Evolutionary conservation across 37 sponge, comb jelly and placozoan genomes (phyloP).

Genomic region (Diacarnus erythraeanus): DNA sequence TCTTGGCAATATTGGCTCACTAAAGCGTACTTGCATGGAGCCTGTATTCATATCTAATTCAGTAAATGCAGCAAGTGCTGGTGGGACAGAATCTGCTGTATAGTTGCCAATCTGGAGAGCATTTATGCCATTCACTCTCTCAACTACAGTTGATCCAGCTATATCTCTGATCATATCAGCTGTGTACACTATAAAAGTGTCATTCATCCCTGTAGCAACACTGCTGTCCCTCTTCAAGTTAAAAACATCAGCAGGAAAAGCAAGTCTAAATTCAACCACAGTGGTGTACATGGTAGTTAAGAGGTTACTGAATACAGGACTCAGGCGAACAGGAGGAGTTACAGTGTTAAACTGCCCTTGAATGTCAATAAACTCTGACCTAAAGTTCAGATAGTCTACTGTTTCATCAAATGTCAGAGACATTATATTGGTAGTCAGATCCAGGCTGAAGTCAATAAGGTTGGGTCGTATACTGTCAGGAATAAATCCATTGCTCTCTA

Average conservation of each 20-base stretch:
- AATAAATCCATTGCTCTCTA: neutral
- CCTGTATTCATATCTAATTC: constrained; percentile 84
- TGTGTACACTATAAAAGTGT: constrained; percentile 65
- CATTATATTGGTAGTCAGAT: constrained; percentile 63
- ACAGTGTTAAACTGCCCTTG: constrained; percentile 46
- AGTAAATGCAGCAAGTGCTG: constrained; percentile 45
- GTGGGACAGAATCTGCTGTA: constrained; percentile 63
- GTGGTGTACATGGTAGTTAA: constrained; percentile 50
- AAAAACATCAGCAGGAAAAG: constrained; percentile 50
- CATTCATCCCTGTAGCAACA: constrained; percentile 64
- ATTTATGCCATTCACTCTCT: constrained; percentile 28
- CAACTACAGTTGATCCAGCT: constrained; percentile 38
- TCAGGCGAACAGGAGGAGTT: constrained; percentile 15
- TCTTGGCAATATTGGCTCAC: constrained; percentile 76
- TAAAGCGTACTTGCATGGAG: constrained; percentile 55
- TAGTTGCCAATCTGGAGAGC: constrained; percentile 36
- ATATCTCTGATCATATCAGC: constrained; percentile 51
- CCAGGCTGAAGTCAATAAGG: constrained; percentile 61
- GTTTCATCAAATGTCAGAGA: constrained; percentile 87
- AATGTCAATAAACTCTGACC: constrained; percentile 63
- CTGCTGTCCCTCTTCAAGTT: constrained; percentile 50
- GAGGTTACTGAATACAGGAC: constrained; percentile 20
- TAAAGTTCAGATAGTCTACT: constrained; percentile 63
- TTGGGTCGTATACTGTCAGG: constrained; percentile 64
- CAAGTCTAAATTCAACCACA: constrained; percentile 41